These are phyloP conservation scores for Anhinga anhinga DNA, from an alignment of 2,113 vertebrate genomes.

Conservation along the genomic window DNA sequence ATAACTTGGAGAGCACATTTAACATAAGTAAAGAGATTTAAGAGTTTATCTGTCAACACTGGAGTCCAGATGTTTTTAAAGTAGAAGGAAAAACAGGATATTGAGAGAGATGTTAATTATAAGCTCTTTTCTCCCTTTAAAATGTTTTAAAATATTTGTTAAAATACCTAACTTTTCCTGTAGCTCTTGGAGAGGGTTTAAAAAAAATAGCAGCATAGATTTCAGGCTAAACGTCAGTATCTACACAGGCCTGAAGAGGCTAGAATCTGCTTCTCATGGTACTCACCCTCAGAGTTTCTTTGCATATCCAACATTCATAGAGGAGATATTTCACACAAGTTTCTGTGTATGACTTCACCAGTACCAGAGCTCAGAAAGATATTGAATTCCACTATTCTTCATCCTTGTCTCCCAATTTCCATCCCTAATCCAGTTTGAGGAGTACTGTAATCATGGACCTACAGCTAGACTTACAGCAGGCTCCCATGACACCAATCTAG, in stretches of 20 bases:
- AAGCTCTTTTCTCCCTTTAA: constrained; percentile 43
- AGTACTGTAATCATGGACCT: background rate
- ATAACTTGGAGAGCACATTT: constrained; percentile 17
- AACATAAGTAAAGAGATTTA: constrained; percentile 55
- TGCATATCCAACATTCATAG: background rate
- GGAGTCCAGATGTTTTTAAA: constrained; percentile 59
- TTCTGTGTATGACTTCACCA: background rate
- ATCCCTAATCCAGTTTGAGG: background rate
- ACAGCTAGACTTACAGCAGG: background rate
- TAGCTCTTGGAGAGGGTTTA: constrained; percentile 34
- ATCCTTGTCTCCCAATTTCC: background rate
- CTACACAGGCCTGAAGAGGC: background rate
- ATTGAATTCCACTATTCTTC: background rate
- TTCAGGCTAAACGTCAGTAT: constrained; percentile 20
- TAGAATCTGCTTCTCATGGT: background rate
- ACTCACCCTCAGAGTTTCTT: background rate
- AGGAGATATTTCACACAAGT: background rate
- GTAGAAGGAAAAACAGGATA: constrained; percentile 29
- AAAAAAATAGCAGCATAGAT: background rate
- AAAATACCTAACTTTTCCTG: constrained; percentile 44
- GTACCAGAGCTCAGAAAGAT: background rate
- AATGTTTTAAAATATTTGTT: constrained; percentile 41
- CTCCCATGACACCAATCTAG: background rate
- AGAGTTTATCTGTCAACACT: constrained; percentile 65
- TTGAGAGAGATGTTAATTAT: constrained; percentile 34